Evolutionary conservation across 2,797 vertebrate species (phyloP).

Genomic region (Malacoraja senta): DNA sequence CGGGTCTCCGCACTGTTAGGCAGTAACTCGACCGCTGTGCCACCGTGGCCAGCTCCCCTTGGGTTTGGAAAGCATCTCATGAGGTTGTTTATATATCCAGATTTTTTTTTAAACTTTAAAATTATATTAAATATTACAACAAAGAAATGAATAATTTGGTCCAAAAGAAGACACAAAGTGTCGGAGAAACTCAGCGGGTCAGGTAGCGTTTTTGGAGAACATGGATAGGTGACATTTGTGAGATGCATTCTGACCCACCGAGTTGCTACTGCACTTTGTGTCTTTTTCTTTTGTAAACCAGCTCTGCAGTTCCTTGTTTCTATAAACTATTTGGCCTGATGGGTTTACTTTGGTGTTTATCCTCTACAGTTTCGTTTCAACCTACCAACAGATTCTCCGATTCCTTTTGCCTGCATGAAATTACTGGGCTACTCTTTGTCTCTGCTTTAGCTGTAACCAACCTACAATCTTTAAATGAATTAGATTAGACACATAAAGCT

Average conservation of each 20-base stretch:
- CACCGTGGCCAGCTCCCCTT: no score
- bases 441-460: background rate
- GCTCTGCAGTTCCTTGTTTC: no score
- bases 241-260: no score
- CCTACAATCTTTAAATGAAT: background rate
- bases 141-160: background rate
- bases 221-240: no score
- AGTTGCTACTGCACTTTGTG: no score
- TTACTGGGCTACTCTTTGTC: background rate
- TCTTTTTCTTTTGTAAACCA: no score
- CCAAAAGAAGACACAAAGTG: no score
- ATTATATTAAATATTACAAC: background rate
- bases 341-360: background rate
- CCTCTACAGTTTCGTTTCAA: background rate
- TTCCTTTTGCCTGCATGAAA: background rate
- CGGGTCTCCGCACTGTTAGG: no score
- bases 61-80: background rate
- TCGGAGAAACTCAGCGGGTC: no score
- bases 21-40: no score
- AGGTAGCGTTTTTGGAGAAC: no score
- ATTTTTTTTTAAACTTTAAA: background rate
- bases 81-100: background rate
- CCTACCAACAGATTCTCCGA: background rate
- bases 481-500: background rate
- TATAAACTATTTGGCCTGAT: no score